phyloP scores from a whole-genome alignment of 2,888 invertebrate species.

The Hipparchia semele region DNA sequence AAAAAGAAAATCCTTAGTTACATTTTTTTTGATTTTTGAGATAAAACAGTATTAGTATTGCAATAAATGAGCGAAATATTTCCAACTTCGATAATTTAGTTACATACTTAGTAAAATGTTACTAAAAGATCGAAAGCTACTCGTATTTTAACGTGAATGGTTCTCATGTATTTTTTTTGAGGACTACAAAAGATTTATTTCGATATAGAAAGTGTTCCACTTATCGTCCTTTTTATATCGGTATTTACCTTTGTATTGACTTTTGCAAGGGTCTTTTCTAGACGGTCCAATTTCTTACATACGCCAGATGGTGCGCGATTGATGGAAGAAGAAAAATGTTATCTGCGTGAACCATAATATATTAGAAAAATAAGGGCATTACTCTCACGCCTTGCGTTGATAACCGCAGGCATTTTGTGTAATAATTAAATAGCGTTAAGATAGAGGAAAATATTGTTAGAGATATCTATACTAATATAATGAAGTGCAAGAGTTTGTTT shows the following conservation, averaged over 20 bases:
- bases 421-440: neutral
- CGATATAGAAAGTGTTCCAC: conserved; percentile 3
- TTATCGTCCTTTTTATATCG: conserved; percentile 16
- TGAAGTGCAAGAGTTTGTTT: too few relatives aligned
- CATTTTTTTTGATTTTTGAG: too few relatives aligned
- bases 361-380: conserved; percentile 24
- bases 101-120: too few relatives aligned
- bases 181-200: conserved; percentile 17
- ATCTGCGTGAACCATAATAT: conserved; percentile 37
- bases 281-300: conserved; percentile 40
- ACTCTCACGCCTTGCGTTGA: neutral
- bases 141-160: neutral
- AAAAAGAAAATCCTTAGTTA: too few relatives aligned
- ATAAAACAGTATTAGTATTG: too few relatives aligned
- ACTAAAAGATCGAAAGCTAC: too few relatives aligned
- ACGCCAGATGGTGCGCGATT: conserved; percentile 44
- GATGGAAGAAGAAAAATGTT: conserved; percentile 44
- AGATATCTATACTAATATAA: neutral
- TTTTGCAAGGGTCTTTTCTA: conserved; percentile 32
- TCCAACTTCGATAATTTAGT: too few relatives aligned
- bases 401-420: neutral
- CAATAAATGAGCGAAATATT: too few relatives aligned
- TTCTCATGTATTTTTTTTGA: neutral
- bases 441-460: neutral
- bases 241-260: conserved; percentile 32